A percentile compares a stretch with the other conserved stretches of the same genome.
Conservation (phyloP, 2,797 vertebrate genomes). For the Glossophaga mutica region DNA sequence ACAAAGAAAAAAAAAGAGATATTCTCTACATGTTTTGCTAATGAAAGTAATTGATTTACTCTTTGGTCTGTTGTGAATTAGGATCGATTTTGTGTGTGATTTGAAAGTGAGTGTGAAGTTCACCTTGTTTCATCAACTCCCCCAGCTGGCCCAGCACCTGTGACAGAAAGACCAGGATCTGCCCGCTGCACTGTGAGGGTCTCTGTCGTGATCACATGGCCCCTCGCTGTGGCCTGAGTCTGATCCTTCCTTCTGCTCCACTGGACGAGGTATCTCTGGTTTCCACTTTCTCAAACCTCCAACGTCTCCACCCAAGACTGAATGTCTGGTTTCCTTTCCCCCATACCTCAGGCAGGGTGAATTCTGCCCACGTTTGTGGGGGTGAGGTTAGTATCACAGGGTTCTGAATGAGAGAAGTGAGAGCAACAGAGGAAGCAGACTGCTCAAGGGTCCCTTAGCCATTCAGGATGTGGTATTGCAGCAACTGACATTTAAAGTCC, state of each 20-base stretch:
- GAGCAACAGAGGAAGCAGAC: not conserved
- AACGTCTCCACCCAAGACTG: not conserved
- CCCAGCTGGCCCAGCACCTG: too few species aligned
- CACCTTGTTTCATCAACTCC: too few species aligned
- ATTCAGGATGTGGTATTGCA: not conserved
- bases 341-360: not conserved
- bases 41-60: too few species aligned
- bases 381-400: not conserved
- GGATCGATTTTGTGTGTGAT: too few species aligned
- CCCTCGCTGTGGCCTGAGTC: not conserved
- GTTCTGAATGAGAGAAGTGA: not conserved
- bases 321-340: too few species aligned
- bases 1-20: too few species aligned
- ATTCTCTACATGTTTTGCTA: too few species aligned
- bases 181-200: too few species aligned
- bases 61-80: too few species aligned
- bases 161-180: too few species aligned
- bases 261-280: not conserved
- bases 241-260: not conserved
- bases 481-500: not conserved
- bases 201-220: not conserved
- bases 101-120: too few species aligned
- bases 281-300: not conserved
- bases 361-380: too few species aligned
- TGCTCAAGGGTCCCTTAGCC: not conserved